These are phyloP conservation scores for Thysanoteuthis rhombus DNA, from an alignment of 2,888 invertebrate species.

Conservation along the genomic window DNA sequence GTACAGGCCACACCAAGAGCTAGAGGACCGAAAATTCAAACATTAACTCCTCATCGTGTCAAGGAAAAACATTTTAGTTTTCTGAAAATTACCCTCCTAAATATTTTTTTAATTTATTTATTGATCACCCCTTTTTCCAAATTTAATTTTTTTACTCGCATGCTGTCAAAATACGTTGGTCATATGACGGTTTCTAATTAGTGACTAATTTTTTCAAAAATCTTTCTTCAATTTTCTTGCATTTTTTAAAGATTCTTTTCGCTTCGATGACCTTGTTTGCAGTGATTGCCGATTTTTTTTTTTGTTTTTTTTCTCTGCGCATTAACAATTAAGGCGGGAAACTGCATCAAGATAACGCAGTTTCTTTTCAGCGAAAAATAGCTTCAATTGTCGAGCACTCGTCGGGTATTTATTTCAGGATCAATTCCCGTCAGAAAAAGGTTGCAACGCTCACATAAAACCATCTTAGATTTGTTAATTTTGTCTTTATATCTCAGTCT, in stretches of 20 bases:
- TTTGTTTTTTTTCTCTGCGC: not conserved
- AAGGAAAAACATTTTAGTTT: too few relatives aligned
- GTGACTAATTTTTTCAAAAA: not conserved
- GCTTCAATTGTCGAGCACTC: not conserved
- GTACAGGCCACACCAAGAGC: too few relatives aligned
- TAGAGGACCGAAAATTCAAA: too few relatives aligned
- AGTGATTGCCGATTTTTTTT: not conserved
- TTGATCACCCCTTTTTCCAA: too few relatives aligned
- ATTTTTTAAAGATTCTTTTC: not conserved
- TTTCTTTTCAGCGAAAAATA: not conserved
- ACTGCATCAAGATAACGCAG: not conserved
- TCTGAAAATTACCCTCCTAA: too few relatives aligned
- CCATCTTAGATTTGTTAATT: not conserved
- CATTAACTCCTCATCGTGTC: too few relatives aligned
- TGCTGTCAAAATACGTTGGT: too few relatives aligned
- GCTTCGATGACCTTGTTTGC: not conserved
- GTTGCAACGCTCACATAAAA: not conserved
- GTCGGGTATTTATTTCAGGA: not conserved
- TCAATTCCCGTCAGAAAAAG: not conserved
- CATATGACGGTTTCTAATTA: too few relatives aligned
- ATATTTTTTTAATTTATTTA: too few relatives aligned
- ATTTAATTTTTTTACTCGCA: too few relatives aligned
- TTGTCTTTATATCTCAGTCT: not conserved
- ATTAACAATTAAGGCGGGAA: not conserved
- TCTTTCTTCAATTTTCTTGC: not conserved